These are phyloP conservation scores for Lacerta bilineata DNA, from an alignment of 2,797 vertebrate genomes.

Conservation along the genomic window DNA sequence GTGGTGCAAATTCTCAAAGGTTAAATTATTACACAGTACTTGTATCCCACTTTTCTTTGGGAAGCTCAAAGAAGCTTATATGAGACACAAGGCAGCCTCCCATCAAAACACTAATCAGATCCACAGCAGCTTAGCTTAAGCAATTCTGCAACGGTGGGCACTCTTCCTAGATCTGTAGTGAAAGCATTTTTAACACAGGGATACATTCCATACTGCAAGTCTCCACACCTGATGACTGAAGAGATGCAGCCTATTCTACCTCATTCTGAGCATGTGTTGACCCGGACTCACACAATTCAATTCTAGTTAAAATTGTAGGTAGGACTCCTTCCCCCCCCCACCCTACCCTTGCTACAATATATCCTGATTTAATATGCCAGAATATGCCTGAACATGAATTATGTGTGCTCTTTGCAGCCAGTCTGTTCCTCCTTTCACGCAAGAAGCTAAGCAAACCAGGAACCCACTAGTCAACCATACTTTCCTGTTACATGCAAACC, in stretches of 20 bases:
- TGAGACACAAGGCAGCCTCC: not conserved
- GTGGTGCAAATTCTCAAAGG: not conserved
- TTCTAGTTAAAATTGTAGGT: not conserved
- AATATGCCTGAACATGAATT: no score
- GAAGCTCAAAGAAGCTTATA: not conserved
- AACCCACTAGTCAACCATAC: not conserved
- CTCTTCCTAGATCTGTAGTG: not conserved
- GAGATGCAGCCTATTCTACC: not conserved
- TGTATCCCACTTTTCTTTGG: not conserved
- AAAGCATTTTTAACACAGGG: not conserved
- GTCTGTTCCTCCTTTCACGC: not conserved
- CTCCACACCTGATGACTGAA: not conserved
- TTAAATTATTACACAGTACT: not conserved
- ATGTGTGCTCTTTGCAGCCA: not conserved
- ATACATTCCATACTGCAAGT: not conserved
- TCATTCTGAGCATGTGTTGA: not conserved
- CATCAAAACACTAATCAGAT: not conserved
- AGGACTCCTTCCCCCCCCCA: not conserved
- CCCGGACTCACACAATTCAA: not conserved
- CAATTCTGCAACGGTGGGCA: not conserved
- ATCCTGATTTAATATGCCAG: no score
- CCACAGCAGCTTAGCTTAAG: not conserved
- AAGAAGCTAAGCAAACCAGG: not conserved
- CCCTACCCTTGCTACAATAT: not conserved
- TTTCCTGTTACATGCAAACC: not conserved